A percentile compares a stretch with the other conserved stretches of the same genome.
These are phyloP conservation scores for Orthonyx spaldingii DNA, from an alignment of 2,113 vertebrate genomes.

Conservation along the genomic window DNA sequence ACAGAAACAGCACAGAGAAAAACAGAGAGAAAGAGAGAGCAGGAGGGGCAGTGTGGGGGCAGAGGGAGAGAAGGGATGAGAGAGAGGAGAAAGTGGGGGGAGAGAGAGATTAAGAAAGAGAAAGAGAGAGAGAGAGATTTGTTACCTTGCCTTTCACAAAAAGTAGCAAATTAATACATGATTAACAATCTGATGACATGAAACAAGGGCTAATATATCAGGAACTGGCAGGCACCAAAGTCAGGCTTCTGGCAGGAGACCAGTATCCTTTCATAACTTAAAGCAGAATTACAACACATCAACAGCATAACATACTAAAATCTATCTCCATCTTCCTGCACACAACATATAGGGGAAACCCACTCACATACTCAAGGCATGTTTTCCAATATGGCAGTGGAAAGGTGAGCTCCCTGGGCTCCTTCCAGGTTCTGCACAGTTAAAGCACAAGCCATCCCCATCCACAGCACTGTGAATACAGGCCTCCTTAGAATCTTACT, in stretches of 20 bases:
- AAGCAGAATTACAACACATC: not conserved
- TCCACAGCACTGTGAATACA: not conserved
- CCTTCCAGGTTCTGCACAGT: not conserved
- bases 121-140: constrained; percentile 15
- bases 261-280: constrained; percentile 9
- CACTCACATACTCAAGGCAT: not conserved
- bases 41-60: not conserved
- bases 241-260: constrained; percentile 9
- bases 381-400: not conserved
- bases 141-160: constrained; percentile 46
- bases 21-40: not conserved
- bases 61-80: not conserved
- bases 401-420: not conserved
- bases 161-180: constrained; percentile 30
- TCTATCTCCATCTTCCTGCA: not conserved
- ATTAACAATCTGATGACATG: constrained; percentile 32
- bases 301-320: not conserved
- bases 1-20: constrained; percentile 6
- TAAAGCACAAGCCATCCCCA: not conserved
- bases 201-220: not conserved
- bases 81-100: not conserved
- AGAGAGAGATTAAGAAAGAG: not conserved
- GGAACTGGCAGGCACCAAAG: not conserved
- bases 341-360: not conserved
- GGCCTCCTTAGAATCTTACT: not conserved